A percentile compares a stretch with the other conserved stretches of the same genome.
Conservation (phyloP, 2,888 invertebrate species). For the Leucoma salicis region DNA sequence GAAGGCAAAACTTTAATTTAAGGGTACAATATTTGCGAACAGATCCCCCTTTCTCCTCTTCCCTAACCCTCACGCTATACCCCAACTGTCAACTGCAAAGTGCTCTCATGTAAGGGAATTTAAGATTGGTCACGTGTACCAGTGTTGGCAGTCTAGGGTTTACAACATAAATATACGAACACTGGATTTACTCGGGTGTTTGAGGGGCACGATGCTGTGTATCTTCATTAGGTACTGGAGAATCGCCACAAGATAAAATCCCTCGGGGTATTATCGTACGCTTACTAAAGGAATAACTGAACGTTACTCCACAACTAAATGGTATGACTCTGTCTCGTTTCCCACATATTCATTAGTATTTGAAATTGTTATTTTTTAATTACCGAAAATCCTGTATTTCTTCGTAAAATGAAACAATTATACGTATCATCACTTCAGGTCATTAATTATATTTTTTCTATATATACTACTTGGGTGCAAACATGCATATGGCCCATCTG, state of each 20-base stretch:
- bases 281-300: constrained; percentile 9
- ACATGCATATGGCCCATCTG: too few relatives aligned
- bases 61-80: constrained; percentile 23
- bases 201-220: constrained; percentile 1
- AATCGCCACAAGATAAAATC: constrained; percentile 5
- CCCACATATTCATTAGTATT: too few relatives aligned
- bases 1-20: constrained; percentile 63
- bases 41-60: constrained; percentile 28
- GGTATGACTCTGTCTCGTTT: too few relatives aligned
- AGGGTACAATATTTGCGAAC: constrained; percentile 60
- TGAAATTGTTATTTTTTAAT: too few relatives aligned
- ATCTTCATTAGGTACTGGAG: constrained; percentile 9
- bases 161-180: too few relatives aligned
- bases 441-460: too few relatives aligned
- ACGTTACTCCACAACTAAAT: too few relatives aligned
- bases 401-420: too few relatives aligned
- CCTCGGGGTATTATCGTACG: neutral
- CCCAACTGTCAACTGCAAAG: constrained; percentile 69
- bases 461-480: too few relatives aligned
- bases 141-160: constrained; percentile 38
- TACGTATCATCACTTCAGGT: too few relatives aligned
- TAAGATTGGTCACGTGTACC: constrained; percentile 60
- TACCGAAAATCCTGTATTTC: too few relatives aligned
- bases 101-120: constrained; percentile 69
- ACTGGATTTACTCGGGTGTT: constrained; percentile 21